Evolutionary conservation across 1,140 invertebrate species (phyloP), one percentile per base, ranked within the genome.

Genomic region (Habropoda laboriosa): DNA sequence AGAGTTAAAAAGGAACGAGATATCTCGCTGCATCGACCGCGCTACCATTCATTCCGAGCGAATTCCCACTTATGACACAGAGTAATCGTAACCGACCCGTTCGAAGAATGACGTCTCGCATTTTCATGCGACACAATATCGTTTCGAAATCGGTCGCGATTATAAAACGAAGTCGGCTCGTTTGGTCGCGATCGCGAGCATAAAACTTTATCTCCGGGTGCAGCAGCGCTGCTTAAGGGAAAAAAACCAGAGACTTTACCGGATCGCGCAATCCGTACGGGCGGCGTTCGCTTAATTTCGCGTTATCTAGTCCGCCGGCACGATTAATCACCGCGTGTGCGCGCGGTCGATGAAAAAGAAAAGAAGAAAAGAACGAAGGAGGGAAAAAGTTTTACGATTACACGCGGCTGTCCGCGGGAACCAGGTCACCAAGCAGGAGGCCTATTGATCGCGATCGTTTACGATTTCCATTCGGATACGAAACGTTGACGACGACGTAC

Each of bases 281-380:
- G 24, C 58, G 58, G 74, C 53, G n/a, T 53, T 71, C 67, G 81
- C 72, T 86, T 74, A 86, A 71, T 70, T 75, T 79, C 74, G 49
- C 74, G 82, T 85, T 85, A 84, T 85, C 78, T 84, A 66, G 47
- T 80, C 72, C 32, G 57, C 40, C 45, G 42, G 51, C 51, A 76
- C 78, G 83, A 85, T 85, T 85, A 85, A 85, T 85, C 82, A 83
- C 61, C 60, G 68, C 18, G 67, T 38, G 51, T 38, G 53, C 30
- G 45, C 42, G 64, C 30, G 45, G 64, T 67, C 51, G 13, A 7
- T 3, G 2, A 40, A 40, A 30, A 30, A 10, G 55, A 45, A n/a
- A 45, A 60, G 10, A 49, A 12, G 21, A 61, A 60, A 27, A 75
- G 8, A n/a, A n/a, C n/a, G n/a, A n/a, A n/a, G n/a, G 27, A 42